Evolutionary conservation across 2,888 invertebrate genomes (phyloP).

Genomic region (Philereme vetulata): DNA sequence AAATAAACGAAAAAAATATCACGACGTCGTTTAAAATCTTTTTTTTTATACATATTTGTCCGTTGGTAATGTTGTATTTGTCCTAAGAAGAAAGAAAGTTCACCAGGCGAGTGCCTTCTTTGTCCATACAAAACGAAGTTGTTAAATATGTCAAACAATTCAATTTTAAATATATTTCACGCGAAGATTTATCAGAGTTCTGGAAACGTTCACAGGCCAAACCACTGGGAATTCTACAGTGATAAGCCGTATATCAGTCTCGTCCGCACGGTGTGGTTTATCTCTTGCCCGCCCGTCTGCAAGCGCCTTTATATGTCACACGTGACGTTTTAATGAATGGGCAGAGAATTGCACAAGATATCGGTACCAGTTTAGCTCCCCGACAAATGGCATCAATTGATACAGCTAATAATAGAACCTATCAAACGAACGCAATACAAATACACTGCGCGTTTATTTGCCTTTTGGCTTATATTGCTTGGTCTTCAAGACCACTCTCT

Average conservation of each 20-base stretch:
- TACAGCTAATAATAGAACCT: slow-evolving; percentile 61
- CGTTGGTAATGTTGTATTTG: too few relatives aligned
- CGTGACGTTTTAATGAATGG: slow-evolving; percentile 60
- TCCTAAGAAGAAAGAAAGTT: too few relatives aligned
- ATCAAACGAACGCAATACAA: slow-evolving; percentile 31
- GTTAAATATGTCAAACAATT: too few relatives aligned
- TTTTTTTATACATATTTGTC: neutral
- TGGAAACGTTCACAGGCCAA: slow-evolving; percentile 1
- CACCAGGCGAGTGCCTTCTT: too few relatives aligned
- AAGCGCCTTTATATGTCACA: slow-evolving; percentile 37
- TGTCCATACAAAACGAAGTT: too few relatives aligned
- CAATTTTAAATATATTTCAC: too few relatives aligned
- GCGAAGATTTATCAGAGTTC: neutral
- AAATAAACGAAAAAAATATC: too few relatives aligned
- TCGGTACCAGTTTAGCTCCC: slow-evolving; percentile 56
- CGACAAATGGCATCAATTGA: slow-evolving; percentile 66
- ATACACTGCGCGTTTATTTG: slow-evolving; percentile 15
- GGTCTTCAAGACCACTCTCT: neutral
- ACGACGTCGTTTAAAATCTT: too few relatives aligned
- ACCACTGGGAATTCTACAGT: slow-evolving; percentile 7
- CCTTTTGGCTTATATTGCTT: neutral
- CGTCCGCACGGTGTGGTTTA: slow-evolving; percentile 22
- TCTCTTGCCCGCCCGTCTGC: slow-evolving; percentile 37
- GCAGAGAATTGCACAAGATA: slow-evolving; percentile 55
- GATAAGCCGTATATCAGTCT: slow-evolving; percentile 19